Base-by-base conservation (phyloP, 1,140 invertebrate genomes). In the Condylostylus longicornis region DNA sequence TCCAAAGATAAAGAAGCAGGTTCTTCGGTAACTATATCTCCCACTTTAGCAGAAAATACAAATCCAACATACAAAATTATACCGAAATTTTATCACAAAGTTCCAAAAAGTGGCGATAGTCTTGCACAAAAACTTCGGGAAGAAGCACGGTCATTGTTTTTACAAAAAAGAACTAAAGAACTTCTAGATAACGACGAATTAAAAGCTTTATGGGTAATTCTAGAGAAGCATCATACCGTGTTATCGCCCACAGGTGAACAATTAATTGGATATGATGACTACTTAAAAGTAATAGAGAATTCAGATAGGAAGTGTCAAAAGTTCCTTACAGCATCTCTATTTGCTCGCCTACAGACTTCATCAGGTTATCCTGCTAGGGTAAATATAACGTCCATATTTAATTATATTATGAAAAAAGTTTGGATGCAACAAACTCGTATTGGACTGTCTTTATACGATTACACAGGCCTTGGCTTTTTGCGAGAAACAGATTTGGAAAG, bases 371-470 rank as follows among this genome's bases (percentile, higher is more conserved):
- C 62, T 0, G 87, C 9, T 64, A 80, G 42, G 40, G 77, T 90
- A 4, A 76, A 77, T 25, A 82, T 83, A 4, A 74, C 77, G 55
- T 80, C 84, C 7, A 69, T 96, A 29, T 95, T 94, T 56, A 94
- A 94, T 50, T 96, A 95, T 61, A 79, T 90, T 0, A 94, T 96
- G 86, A 69, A 85, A 14, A 87, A 93, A 61, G 81, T 90, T 4
- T 95, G 89, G 88, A 62, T 93, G 6, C 80, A 87, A 51, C 89
- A 96, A 60, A 94, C 88, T 2, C 68, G 89, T 51, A 88, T 96
- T 43, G 87, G 86, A 1, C 65, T 96, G 5, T 91, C 88, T 0
- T 64, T 95, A 5, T 96, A 94, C 61, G 93, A 98, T 68, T 78
- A 82, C 5, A 79, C 80, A 12, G 93, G 91, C 1, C 82, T 89